Evolutionary conservation across 2,888 invertebrate species (phyloP).

Genomic region (Hyalella azteca): DNA sequence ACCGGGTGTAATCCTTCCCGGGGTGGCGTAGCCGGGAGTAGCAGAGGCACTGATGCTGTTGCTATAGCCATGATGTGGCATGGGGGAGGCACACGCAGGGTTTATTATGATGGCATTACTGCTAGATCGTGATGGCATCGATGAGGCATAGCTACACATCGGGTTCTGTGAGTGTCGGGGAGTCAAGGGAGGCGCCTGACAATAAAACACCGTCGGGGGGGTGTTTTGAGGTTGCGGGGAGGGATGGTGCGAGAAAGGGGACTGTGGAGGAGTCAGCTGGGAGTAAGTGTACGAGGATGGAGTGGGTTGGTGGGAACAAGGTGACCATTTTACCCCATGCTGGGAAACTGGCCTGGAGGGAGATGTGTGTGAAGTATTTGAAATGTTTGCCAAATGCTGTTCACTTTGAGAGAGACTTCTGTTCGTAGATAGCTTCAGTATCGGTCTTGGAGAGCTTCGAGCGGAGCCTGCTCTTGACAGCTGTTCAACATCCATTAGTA

Average conservation of each 20-base stretch:
- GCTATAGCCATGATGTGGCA: not conserved
- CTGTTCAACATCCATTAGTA: constrained; percentile 20
- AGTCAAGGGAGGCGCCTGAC: not conserved
- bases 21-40: constrained; percentile 7
- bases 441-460: not conserved
- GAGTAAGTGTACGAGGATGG: not conserved
- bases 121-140: not conserved
- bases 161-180: not conserved
- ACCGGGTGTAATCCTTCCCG: constrained; percentile 45
- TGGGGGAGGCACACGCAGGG: not conserved
- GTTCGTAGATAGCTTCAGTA: constrained; percentile 8
- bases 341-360: not conserved
- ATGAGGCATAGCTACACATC: not conserved
- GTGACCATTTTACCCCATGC: not conserved
- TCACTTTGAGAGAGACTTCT: not conserved
- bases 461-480: not conserved
- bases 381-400: not conserved
- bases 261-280: not conserved
- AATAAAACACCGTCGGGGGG: not conserved
- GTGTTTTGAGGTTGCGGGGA: constrained; percentile 13
- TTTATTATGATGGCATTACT: constrained; percentile 1
- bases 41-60: not conserved
- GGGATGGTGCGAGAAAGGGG: not conserved
- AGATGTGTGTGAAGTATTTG: not conserved
- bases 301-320: constrained; percentile 13